phyloP scores from a whole-genome alignment of 1,140 invertebrate species.

The Lucilia cuprina region DNA sequence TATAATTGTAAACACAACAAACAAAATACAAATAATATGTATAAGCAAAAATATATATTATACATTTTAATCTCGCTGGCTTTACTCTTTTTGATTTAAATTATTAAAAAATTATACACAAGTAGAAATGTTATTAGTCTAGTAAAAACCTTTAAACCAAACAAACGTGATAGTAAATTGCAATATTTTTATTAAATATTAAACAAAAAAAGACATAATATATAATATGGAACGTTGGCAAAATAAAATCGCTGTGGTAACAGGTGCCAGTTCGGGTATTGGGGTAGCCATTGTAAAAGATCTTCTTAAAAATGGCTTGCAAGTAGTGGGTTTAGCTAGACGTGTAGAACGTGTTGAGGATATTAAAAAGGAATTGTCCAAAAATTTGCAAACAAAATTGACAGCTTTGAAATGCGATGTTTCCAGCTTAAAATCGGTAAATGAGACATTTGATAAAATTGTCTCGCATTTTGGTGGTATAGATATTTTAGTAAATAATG shows the following conservation, averaged over 20 bases:
- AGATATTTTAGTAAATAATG: slow-evolving; percentile 79
- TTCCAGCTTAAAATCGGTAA: slow-evolving; percentile 69
- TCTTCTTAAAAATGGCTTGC: slow-evolving; percentile 69
- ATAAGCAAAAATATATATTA: too few relatives aligned
- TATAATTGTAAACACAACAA: too few relatives aligned
- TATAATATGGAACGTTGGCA: slow-evolving; percentile 68
- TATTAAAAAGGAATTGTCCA: slow-evolving; percentile 46
- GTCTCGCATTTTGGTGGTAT: slow-evolving; percentile 69
- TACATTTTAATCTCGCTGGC: too few relatives aligned
- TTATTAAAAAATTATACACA: too few relatives aligned
- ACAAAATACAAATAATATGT: too few relatives aligned
- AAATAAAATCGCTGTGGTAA: slow-evolving; percentile 68
- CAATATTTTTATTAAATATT: too few relatives aligned
- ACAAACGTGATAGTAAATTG: neutral
- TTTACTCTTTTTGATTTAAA: too few relatives aligned
- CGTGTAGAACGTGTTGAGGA: slow-evolving; percentile 68
- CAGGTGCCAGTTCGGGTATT: slow-evolving; percentile 76
- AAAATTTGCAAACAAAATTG: slow-evolving; percentile 55
- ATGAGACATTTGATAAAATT: slow-evolving; percentile 71
- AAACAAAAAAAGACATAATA: slow-evolving; percentile 49
- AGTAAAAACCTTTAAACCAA: neutral
- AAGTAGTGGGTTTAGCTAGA: slow-evolving; percentile 75
- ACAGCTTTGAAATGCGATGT: slow-evolving; percentile 69
- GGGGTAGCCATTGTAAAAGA: slow-evolving; percentile 67
- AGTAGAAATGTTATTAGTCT: neutral